Evolutionary conservation across 2,888 invertebrate genomes (phyloP).

Genomic region (Trachelus troglodyta): DNA sequence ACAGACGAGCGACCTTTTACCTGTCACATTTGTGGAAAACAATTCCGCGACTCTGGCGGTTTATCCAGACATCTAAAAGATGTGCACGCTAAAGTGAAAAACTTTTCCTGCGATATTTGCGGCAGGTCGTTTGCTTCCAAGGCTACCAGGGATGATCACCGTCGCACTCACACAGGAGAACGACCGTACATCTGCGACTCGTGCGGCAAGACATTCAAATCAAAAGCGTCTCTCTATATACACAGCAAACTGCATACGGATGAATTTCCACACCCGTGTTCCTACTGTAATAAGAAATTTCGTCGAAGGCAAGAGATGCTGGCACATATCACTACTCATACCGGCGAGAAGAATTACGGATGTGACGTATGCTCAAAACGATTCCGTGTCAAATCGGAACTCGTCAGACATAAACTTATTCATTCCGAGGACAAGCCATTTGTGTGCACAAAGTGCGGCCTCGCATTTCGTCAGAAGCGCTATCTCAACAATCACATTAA

Average conservation of each 20-base stretch:
- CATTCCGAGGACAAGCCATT: conserved; percentile 70
- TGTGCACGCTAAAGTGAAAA: conserved; percentile 60
- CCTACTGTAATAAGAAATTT: conserved; percentile 70
- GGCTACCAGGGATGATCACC: conserved; percentile 62
- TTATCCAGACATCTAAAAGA: conserved; percentile 60
- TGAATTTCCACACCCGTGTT: conserved; percentile 64
- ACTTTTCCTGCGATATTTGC: conserved; percentile 60
- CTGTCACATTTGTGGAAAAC: conserved; percentile 65
- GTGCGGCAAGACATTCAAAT: conserved; percentile 68
- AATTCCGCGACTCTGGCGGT: conserved; percentile 62
- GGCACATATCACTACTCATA: conserved; percentile 70
- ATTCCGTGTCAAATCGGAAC: conserved; percentile 72
- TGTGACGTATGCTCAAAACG: conserved; percentile 69
- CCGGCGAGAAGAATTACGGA: conserved; percentile 69
- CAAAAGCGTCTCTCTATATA: conserved; percentile 64
- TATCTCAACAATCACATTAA: conserved; percentile 70
- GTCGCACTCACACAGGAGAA: conserved; percentile 59
- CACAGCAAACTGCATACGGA: conserved; percentile 68
- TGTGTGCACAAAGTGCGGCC: conserved; percentile 65
- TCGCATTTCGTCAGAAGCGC: conserved; percentile 69
- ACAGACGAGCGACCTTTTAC: conserved; percentile 62
- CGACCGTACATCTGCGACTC: conserved; percentile 64
- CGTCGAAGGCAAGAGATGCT: conserved; percentile 69
- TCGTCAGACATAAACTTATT: conserved; percentile 70
- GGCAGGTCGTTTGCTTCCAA: conserved; percentile 58